Base-by-base conservation (phyloP, 2,888 invertebrate genomes). In the Adelphocoris suturalis region DNA sequence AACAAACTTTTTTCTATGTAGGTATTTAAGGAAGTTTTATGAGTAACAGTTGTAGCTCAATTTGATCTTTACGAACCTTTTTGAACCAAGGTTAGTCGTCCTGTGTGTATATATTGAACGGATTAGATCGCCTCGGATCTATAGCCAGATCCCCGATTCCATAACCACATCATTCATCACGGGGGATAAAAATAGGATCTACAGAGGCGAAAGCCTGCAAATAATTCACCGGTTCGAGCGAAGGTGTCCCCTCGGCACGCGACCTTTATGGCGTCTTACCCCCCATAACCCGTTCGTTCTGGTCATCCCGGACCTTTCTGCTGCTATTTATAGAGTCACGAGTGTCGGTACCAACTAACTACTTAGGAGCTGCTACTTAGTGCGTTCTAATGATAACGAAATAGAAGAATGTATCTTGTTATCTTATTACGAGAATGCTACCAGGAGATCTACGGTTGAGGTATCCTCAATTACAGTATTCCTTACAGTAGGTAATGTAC, bases 201-300 rank as follows among this genome's bases (percentile, higher is more conserved):
- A 46, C 78, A 0, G 46, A 2, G 78, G 47, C 23, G 19, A 61
- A 61, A 23, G 23, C 68, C 78, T 46, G 46, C 78, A 19, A 80
- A 80, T 80, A 80, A 47, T 80, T 80, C 46, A 80, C 78, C 78
- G 47, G 78, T 80, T 80, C 78, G 47, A 47, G 47, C n/a, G 46
- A 11, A 19, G 37, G 16, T 46, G 37, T 47, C 47, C 14, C 37
- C 47, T 46, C 78, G 46, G 78, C 78, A 80, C 78, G 78, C 78
- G 78, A 80, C 78, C 78, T 80, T 80, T 47, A 47, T 68, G 23
- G 46, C 11, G 37, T 37, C 78, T 46, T 13, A 5, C 78, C 78
- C 78, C 14, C 46, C 78, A 28, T 28, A 78, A 78, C 78, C 78
- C 78, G 78, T 46, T 80, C 47, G 7, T 19, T 68, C 68, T 23